Evolutionary conservation across 2,888 invertebrate genomes (phyloP), one percentile per base, ranked within the genome.

Genomic region (Ichneumon xanthorius): DNA sequence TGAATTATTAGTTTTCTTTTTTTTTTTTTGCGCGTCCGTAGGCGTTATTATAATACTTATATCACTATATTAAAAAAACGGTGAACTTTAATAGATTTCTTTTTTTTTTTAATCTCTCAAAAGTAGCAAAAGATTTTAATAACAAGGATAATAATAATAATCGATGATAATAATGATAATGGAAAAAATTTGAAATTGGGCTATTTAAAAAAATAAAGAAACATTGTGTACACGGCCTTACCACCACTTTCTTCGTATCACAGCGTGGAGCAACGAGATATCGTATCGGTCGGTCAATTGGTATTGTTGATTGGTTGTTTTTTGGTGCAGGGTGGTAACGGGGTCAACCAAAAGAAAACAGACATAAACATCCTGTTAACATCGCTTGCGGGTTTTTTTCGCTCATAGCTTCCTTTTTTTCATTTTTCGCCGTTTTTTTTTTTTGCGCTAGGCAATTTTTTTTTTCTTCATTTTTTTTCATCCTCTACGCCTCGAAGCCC

Each of bases 161-260:
- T 48, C 11, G 9, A 48, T 48, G 16, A 48, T 48, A 48, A 48
- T 48, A 82, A 78, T 82, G 71, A 78, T 50, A 80, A 70, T 63
- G 50, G 30, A 22, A 30, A 81, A 70, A 55, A 65, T 22, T 78
- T 61, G 33, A 9, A 78, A 48, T 73, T 82, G 58, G 67, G 58
- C 82, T 78, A 82, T 58, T 70, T 26, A 48, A 79, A 68, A 67
- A 68, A 75, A 88, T 84, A 87, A 87, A 85, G 75, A 83, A 88
- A 89, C 86, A 86, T 81, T 84, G 86, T 86, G 84, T 84, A 90
- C 90, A 88, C 88, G 88, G 87, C 90, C 92, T 91, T 91, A 91
- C 91, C 91, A 90, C 89, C 89, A 90, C 89, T 89, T 91, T 91
- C 92, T 91, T 91, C 89, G 88, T 87, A 91, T 90, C 90, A 90